Percentiles rank a stretch among this genome's conserved stretches.
Evolutionary conservation across 2,888 invertebrate species (phyloP).

Genomic region (Xanthia icteritia): DNA sequence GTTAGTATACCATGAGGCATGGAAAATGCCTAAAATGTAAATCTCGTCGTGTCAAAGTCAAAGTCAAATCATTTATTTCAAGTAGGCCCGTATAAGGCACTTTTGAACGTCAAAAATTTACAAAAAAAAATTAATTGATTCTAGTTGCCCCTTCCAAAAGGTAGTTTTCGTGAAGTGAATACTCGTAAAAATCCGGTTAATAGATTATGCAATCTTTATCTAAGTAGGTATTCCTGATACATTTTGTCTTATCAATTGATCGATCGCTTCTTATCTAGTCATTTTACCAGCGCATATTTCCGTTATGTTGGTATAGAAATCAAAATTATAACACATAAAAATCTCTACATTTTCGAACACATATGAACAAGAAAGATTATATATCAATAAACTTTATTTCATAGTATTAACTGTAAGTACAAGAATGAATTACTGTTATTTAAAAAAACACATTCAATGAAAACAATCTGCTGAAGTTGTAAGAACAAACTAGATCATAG

Average conservation of each 20-base stretch:
- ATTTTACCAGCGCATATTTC: conserved; percentile 18
- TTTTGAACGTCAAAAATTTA: too few species aligned
- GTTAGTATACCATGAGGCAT: neutral
- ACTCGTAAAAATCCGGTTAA: conserved; percentile 6
- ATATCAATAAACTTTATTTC: neutral
- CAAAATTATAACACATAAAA: neutral
- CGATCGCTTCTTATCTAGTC: conserved; percentile 48
- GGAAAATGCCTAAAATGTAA: conserved; percentile 3
- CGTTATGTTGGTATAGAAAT: conserved; percentile 6
- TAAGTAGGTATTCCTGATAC: conserved; percentile 15
- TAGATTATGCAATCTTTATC: conserved; percentile 23
- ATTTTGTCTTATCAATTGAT: conserved; percentile 57
- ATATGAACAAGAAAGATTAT: neutral
- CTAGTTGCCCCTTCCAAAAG: too few species aligned
- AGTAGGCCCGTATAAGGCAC: too few species aligned
- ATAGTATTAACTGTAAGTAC: conserved; percentile 10
- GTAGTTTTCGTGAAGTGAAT: too few species aligned
- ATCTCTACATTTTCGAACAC: neutral
- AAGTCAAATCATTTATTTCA: too few species aligned
- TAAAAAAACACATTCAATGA: neutral
- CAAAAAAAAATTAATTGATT: too few species aligned
- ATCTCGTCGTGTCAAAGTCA: too few species aligned
- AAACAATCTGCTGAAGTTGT: neutral
- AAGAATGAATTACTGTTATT: neutral
- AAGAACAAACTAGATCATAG: neutral